phyloP scores from a whole-genome alignment of 1,140 invertebrate species.

The Elysia chlorotica region DNA sequence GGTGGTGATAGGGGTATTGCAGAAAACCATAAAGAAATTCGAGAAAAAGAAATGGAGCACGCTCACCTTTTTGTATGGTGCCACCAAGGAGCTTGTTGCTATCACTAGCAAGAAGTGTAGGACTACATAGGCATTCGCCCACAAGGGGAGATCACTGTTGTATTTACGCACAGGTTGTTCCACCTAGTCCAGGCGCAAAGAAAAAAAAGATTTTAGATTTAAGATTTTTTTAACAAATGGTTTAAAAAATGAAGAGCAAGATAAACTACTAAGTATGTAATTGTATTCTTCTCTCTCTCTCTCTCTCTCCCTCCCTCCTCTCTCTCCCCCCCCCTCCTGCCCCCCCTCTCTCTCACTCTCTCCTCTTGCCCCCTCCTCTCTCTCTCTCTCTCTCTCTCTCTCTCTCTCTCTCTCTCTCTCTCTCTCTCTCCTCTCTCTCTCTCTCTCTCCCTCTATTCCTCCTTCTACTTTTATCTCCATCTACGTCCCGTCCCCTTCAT shows the following conservation, averaged over 20 bases:
- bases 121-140: constrained; percentile 15
- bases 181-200: background rate
- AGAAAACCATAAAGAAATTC: background rate
- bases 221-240: background rate
- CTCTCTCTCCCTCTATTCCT: too few relatives aligned
- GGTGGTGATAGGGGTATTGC: background rate
- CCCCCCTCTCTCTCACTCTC: too few relatives aligned
- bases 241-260: background rate
- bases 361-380: too few relatives aligned
- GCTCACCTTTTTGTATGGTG: constrained; percentile 15
- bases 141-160: constrained; percentile 6
- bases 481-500: background rate
- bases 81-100: background rate
- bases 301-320: too few relatives aligned
- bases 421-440: too few relatives aligned
- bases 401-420: too few relatives aligned
- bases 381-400: too few relatives aligned
- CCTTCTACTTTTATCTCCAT: too few relatives aligned
- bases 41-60: background rate
- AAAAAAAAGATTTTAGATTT: background rate
- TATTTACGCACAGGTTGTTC: constrained; percentile 18
- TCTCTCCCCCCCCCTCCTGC: too few relatives aligned
- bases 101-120: constrained; percentile 10
- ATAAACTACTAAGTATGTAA: background rate
- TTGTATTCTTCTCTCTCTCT: too few relatives aligned